These are phyloP conservation scores for Cololabis saira DNA, from an alignment of 2,113 vertebrate species.

Conservation along the genomic window DNA sequence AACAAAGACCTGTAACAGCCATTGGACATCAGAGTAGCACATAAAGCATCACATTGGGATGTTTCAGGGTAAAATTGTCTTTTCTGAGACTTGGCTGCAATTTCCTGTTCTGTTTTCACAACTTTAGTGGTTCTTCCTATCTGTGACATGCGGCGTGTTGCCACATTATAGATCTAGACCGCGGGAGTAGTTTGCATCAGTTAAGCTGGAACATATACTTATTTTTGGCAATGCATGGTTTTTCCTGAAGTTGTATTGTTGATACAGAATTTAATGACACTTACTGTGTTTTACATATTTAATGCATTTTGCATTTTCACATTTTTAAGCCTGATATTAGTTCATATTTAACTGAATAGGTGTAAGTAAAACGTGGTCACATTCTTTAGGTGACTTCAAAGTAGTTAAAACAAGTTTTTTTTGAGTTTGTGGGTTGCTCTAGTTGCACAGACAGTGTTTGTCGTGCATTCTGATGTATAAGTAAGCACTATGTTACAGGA, in stretches of 20 bases:
- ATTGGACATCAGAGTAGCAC: slow-evolving; percentile 4
- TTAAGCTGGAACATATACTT: slow-evolving; percentile 14
- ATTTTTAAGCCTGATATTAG: slow-evolving; percentile 11
- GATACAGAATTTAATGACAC: slow-evolving; percentile 1
- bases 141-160: slow-evolving; percentile 74
- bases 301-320: slow-evolving; percentile 4
- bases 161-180: slow-evolving; percentile 69
- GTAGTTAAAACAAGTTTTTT: neutral
- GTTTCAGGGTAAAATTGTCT: slow-evolving; percentile 46
- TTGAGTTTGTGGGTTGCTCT: slow-evolving; percentile 4
- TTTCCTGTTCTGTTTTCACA: slow-evolving; percentile 84
- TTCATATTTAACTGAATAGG: slow-evolving; percentile 6
- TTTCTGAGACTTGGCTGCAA: slow-evolving; percentile 69
- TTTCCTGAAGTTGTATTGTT: neutral
- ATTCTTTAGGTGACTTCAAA: slow-evolving; percentile 4
- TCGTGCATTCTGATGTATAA: slow-evolving; percentile 13
- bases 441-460: neutral
- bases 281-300: slow-evolving; percentile 9
- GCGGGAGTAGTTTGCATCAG: slow-evolving; percentile 39
- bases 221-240: slow-evolving; percentile 4
- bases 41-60: neutral
- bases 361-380: neutral
- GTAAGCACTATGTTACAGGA: slow-evolving; percentile 43
- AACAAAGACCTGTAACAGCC: neutral
- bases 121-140: slow-evolving; percentile 70